Evolutionary conservation across 2,113 vertebrate genomes (phyloP).

Genomic region (Columba livia): DNA sequence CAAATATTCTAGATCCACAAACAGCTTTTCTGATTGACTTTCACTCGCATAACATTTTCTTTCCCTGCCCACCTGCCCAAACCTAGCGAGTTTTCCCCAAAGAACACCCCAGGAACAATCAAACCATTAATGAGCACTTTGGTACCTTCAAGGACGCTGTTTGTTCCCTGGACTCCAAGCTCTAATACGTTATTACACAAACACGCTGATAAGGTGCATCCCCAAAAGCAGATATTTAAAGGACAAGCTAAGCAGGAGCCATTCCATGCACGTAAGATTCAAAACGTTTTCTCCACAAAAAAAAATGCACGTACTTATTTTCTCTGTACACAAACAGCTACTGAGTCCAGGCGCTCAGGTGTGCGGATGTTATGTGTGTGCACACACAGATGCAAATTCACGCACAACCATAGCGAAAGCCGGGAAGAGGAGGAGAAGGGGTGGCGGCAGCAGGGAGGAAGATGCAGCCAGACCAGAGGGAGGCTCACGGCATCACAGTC

Average conservation of each 20-base stretch:
- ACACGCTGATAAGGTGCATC: neutral
- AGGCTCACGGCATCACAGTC: neutral
- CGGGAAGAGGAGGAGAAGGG: neutral
- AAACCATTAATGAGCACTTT: neutral
- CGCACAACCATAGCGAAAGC: neutral
- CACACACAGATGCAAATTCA: neutral
- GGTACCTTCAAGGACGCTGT: neutral
- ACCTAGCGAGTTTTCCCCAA: neutral
- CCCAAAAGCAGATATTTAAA: neutral
- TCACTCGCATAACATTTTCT: neutral
- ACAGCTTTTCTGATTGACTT: neutral
- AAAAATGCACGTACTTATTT: fast-evolving
- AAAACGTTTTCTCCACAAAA: neutral
- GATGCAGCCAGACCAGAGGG: neutral
- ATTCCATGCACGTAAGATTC: neutral
- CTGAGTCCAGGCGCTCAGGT: neutral
- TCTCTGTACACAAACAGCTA: fast-evolving
- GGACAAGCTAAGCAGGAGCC: neutral
- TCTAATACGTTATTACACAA: neutral
- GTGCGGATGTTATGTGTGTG: neutral
- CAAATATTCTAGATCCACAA: neutral
- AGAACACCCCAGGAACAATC: neutral
- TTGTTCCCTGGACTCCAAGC: neutral
- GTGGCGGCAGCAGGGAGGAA: neutral
- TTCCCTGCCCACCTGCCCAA: neutral